Evolutionary conservation across 2,888 invertebrate species (phyloP).

Genomic region (Chironomus riparius): DNA sequence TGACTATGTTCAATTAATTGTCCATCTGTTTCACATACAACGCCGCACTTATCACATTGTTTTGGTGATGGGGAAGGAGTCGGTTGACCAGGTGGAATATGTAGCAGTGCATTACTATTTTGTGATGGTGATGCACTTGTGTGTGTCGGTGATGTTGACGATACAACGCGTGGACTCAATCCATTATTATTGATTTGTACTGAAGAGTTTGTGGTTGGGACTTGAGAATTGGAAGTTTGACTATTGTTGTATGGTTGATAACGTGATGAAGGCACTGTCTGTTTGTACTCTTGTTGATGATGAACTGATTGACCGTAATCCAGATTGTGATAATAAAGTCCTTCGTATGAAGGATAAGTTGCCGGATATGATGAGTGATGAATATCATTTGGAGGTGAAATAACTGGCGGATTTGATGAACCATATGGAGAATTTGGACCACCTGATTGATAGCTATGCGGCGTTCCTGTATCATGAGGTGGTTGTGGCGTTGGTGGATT

Average conservation of each 20-base stretch:
- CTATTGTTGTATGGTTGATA: constrained; percentile 31
- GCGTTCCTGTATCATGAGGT: constrained; percentile 47
- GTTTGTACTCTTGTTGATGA: constrained; percentile 32
- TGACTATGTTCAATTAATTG: constrained; percentile 67
- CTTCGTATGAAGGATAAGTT: not conserved
- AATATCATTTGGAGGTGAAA: constrained; percentile 31
- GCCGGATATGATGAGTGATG: not conserved
- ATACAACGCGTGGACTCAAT: constrained; percentile 41
- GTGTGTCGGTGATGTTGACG: constrained; percentile 40
- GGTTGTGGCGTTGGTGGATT: constrained; percentile 43
- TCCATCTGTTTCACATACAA: constrained; percentile 64
- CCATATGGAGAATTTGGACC: constrained; percentile 53
- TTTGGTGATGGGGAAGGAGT: constrained; percentile 63
- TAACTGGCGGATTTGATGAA: constrained; percentile 35
- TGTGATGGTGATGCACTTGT: constrained; percentile 43
- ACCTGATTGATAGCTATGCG: constrained; percentile 50
- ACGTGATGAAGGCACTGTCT: constrained; percentile 31
- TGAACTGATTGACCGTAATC: constrained; percentile 29
- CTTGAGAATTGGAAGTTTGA: constrained; percentile 30
- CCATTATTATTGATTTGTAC: constrained; percentile 20
- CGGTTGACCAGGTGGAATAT: constrained; percentile 47
- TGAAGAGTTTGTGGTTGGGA: constrained; percentile 20
- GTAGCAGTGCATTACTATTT: constrained; percentile 41
- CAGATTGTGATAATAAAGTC: constrained; percentile 31
- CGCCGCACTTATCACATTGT: constrained; percentile 79